Percentiles rank a stretch among this genome's conserved stretches.
These are phyloP conservation scores for Dicentrarchus labrax DNA, from an alignment of 2,113 vertebrate species.

Conservation along the genomic window DNA sequence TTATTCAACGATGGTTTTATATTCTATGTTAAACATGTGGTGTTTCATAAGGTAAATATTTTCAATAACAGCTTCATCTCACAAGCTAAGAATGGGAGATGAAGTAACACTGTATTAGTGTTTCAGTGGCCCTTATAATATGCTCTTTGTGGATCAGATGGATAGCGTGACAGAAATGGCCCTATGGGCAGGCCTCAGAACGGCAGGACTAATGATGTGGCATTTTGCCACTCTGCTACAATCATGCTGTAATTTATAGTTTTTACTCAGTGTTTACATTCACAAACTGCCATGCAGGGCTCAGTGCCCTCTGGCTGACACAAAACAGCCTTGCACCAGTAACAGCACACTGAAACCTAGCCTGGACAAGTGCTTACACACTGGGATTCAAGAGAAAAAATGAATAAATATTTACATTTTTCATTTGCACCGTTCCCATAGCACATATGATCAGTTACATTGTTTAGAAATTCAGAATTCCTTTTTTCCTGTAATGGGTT, in stretches of 20 bases:
- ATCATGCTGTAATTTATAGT: slow-evolving; percentile 70
- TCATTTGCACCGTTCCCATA: slow-evolving; percentile 26
- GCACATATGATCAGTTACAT: slow-evolving; percentile 31
- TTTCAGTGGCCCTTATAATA: slow-evolving; percentile 45
- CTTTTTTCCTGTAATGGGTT: slow-evolving; percentile 24
- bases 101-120: slow-evolving; percentile 20
- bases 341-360: slow-evolving; percentile 35
- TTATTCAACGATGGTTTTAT: neutral
- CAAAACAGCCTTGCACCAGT: slow-evolving; percentile 59
- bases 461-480: slow-evolving; percentile 44
- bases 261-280: slow-evolving; percentile 69
- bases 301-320: slow-evolving; percentile 56
- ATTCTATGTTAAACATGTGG: neutral
- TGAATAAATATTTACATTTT: slow-evolving; percentile 66
- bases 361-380: slow-evolving; percentile 8
- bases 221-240: slow-evolving; percentile 64
- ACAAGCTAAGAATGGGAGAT: neutral
- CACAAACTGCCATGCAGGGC: slow-evolving; percentile 62
- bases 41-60: neutral
- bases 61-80: slow-evolving; percentile 22
- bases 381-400: slow-evolving; percentile 19
- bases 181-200: slow-evolving; percentile 42
- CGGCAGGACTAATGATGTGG: slow-evolving; percentile 71
- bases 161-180: slow-evolving; percentile 60
- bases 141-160: slow-evolving; percentile 61